phyloP scores from a whole-genome alignment of 2,888 invertebrate genomes.

The Sarcophaga subvicina region DNA sequence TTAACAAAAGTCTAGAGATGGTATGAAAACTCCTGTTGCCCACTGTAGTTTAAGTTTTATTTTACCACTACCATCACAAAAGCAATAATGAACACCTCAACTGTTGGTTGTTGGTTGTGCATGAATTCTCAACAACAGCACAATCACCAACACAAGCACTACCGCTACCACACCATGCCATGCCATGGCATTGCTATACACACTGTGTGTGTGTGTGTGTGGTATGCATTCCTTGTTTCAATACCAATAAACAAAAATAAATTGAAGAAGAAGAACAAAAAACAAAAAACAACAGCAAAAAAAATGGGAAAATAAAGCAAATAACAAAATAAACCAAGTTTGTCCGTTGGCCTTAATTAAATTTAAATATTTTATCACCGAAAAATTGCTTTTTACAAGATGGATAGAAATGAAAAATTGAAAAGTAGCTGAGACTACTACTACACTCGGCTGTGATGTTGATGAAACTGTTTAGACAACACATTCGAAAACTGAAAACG shows the following conservation, averaged over 20 bases:
- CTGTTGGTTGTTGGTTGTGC: background rate
- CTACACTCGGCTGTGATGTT: background rate
- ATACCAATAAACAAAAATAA: constrained; percentile 1
- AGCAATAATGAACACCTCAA: background rate
- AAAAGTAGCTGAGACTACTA: constrained; percentile 2
- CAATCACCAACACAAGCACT: background rate
- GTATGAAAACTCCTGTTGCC: background rate
- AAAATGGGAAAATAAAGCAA: constrained; percentile 16
- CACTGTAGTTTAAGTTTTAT: background rate
- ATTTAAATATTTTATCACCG: constrained; percentile 82
- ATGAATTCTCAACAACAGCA: background rate
- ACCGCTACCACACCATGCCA: background rate
- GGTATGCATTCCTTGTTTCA: background rate
- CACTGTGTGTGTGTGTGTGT: background rate
- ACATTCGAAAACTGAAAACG: background rate
- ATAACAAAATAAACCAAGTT: constrained; percentile 70
- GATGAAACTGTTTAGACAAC: background rate
- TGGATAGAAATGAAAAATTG: constrained; percentile 46
- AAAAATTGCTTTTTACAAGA: constrained; percentile 78
- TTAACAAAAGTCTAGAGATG: too few species aligned
- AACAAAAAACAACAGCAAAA: constrained; percentile 4
- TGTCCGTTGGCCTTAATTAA: constrained; percentile 81
- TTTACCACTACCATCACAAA: background rate
- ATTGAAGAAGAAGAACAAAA: background rate
- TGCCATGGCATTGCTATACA: constrained; percentile 1